These are phyloP conservation scores for Actinernus sp. DNA, from an alignment of 92 coral and sea anemone species.

Conservation along the genomic window DNA sequence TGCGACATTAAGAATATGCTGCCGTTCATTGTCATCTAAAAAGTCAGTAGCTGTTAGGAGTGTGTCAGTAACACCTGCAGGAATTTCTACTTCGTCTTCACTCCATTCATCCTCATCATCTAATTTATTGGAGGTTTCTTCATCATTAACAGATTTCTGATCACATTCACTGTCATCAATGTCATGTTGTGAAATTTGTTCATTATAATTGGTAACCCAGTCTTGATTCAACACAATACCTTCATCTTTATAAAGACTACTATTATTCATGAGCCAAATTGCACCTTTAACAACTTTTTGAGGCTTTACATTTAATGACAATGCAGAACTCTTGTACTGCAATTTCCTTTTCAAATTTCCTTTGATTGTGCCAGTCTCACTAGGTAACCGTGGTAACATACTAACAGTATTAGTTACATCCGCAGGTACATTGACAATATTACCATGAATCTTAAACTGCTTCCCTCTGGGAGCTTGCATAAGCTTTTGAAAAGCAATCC, in stretches of 20 bases:
- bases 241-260: constrained; percentile 59
- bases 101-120: constrained; percentile 37
- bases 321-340: constrained; percentile 73
- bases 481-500: constrained; percentile 64
- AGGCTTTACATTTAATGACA: constrained; percentile 65
- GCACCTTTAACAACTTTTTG: constrained; percentile 55
- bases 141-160: constrained; percentile 10
- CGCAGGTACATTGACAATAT: constrained; percentile 76
- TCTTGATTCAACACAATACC: constrained; percentile 48
- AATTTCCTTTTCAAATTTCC: constrained; percentile 52
- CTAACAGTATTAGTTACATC: constrained; percentile 47
- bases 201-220: constrained; percentile 35
- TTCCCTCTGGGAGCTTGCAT: constrained; percentile 72
- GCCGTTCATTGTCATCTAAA: constrained; percentile 66
- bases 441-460: constrained; percentile 65
- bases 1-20: constrained; percentile 63
- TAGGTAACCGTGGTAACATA: constrained; percentile 63
- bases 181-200: constrained; percentile 18
- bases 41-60: constrained; percentile 62
- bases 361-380: constrained; percentile 49
- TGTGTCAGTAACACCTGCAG: constrained; percentile 80
- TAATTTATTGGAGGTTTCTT: constrained; percentile 14
- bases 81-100: constrained; percentile 66
- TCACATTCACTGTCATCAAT: constrained; percentile 27
- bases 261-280: constrained; percentile 49